Base-by-base conservation (phyloP, 2,888 invertebrate species). In the Tipula lateralis region DNA sequence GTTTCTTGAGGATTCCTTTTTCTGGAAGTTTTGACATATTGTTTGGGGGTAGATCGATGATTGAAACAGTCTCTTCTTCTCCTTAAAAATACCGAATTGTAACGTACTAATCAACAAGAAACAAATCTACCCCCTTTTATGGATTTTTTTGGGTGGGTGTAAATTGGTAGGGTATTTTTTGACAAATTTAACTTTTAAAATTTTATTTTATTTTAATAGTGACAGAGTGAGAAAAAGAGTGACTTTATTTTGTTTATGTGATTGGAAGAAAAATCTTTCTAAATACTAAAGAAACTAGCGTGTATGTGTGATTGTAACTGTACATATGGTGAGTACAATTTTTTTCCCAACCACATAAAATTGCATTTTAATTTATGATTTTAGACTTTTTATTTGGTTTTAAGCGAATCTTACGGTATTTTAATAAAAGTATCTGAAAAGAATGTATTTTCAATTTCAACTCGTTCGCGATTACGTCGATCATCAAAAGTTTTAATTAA, bases 1-100 rank as follows among this genome's bases (percentile, higher is more conserved):
- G 94, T 91, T 96, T 97, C 92, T 97, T 97, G 88, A 97, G 93
- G 89, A 97, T 97, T 85, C 97, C 97, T 91, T 97, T 97, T 91
- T 97, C 96, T 87, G 96, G 95, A 87, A 95, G 91, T 90, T 95
- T 95, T 85, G 93, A 91, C 89, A 94, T 92, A 88, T 93, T 94
- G 91, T 95, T 95, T 86, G 94, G 93, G 86, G 93, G 93, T 85
- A 95, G 92, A 90, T 96, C 96, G 89, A 96, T 95, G 91, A 96
- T 95, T 85, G 95, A 95, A 88, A 95, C 94, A 86, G 92, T 92
- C 89, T 96, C 95, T 91, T 95, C 95, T 91, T 94, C 94, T 84
- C 93, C 94, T 93, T 91, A 86, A 91, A 91, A 88, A 44, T 84
- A 84, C 84, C 84, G 84, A 84, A 84, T 84, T 84, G 84, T 84